These are phyloP conservation scores for Scolanthus callimorphus DNA, from an alignment of 92 coral and sea anemone species.

Conservation along the genomic window DNA sequence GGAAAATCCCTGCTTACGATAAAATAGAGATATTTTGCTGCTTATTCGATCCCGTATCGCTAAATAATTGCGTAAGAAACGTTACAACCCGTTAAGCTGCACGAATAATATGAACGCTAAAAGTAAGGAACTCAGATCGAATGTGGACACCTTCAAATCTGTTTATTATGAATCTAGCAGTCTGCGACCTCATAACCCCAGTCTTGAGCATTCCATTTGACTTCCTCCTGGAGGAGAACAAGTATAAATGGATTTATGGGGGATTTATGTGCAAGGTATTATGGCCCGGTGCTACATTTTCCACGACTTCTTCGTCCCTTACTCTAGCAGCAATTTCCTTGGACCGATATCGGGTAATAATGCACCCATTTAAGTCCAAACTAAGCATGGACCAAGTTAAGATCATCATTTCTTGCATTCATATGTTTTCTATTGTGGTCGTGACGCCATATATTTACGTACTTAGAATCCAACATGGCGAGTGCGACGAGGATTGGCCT, in stretches of 20 bases:
- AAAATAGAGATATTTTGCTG: too few relatives aligned
- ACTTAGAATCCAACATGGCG: slow-evolving; percentile 27
- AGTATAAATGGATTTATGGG: slow-evolving; percentile 72
- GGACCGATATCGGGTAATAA: slow-evolving; percentile 87
- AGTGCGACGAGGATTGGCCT: slow-evolving; percentile 78
- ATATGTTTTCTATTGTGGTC: slow-evolving; percentile 49
- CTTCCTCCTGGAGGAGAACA: slow-evolving; percentile 60
- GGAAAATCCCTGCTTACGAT: too few relatives aligned
- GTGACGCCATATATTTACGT: slow-evolving; percentile 75
- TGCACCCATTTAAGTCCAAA: slow-evolving; percentile 88
- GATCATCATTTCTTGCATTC: slow-evolving; percentile 46
- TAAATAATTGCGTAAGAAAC: too few relatives aligned
- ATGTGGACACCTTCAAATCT: slow-evolving; percentile 76
- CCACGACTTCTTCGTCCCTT: slow-evolving; percentile 80
- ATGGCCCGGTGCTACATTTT: slow-evolving; percentile 78
- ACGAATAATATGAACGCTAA: too few relatives aligned
- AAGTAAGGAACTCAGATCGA: slow-evolving; percentile 50
- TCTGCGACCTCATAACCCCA: slow-evolving; percentile 89
- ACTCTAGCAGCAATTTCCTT: slow-evolving; percentile 87
- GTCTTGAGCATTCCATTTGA: slow-evolving; percentile 84
- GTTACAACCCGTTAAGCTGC: too few relatives aligned
- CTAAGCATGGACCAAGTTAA: slow-evolving; percentile 68
- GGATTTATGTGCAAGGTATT: slow-evolving; percentile 69
- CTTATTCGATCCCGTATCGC: too few relatives aligned
- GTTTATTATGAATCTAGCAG: slow-evolving; percentile 76